Evolutionary conservation across 2,888 invertebrate genomes (phyloP).

Genomic region (Nomada lathburiana): DNA sequence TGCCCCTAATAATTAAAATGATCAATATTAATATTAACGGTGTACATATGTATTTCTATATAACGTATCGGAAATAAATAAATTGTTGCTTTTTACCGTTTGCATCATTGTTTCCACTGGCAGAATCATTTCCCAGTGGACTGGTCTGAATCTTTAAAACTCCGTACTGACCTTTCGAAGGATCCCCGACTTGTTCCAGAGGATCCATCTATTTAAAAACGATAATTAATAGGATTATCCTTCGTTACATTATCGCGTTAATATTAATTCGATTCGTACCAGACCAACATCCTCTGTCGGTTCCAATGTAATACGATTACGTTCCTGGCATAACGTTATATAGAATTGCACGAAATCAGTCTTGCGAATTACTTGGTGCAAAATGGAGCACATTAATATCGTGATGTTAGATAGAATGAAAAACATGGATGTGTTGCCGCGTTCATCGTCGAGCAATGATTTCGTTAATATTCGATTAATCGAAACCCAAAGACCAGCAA

Average conservation of each 20-base stretch:
- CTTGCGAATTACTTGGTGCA: constrained; percentile 91
- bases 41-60: neutral
- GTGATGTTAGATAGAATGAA: constrained; percentile 92
- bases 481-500: constrained; percentile 95
- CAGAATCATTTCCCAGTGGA: constrained; percentile 84
- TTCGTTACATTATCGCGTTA: neutral
- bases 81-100: constrained; percentile 69
- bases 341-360: constrained; percentile 94
- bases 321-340: constrained; percentile 90
- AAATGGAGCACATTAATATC: constrained; percentile 90
- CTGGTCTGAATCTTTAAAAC: constrained; percentile 91
- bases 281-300: constrained; percentile 94
- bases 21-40: neutral
- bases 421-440: constrained; percentile 94
- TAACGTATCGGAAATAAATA: neutral
- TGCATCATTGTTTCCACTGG: constrained; percentile 74
- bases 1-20: constrained; percentile 77
- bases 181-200: constrained; percentile 85
- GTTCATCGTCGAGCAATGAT: constrained; percentile 90
- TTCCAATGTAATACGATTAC: constrained; percentile 92
- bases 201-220: constrained; percentile 86
- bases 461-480: constrained; percentile 94
- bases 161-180: constrained; percentile 88
- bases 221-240: neutral
- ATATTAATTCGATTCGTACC: constrained; percentile 85